Evolutionary conservation across 2,888 invertebrate genomes (phyloP).

Genomic region (Zonitis immaculata): DNA sequence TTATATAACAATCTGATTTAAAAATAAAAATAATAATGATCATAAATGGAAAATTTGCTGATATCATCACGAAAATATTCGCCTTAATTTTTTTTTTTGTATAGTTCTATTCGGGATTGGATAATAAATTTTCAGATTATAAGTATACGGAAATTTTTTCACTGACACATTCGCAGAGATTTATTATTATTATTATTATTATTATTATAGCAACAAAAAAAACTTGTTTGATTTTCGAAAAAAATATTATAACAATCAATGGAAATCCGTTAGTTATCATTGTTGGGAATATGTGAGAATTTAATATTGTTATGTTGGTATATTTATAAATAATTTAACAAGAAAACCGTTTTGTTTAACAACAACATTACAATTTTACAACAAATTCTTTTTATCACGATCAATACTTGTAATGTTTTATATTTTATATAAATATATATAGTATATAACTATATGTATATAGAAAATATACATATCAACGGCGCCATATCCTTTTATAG

Average conservation of each 20-base stretch:
- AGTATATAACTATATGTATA: not conserved
- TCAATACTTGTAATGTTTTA: not conserved
- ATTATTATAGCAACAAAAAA: too few relatives aligned
- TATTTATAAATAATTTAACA: slow-evolving; percentile 3
- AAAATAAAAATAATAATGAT: too few relatives aligned
- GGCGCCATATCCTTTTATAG: not conserved
- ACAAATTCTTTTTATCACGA: slow-evolving; percentile 1
- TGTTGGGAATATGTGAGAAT: slow-evolving; percentile 3
- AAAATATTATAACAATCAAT: not conserved
- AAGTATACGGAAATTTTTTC: too few relatives aligned
- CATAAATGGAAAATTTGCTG: too few relatives aligned
- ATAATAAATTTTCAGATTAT: not conserved
- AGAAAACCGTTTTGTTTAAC: slow-evolving; percentile 5
- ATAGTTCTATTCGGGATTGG: too few relatives aligned
- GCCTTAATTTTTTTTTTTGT: not conserved
- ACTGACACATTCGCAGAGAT: too few relatives aligned
- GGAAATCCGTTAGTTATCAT: slow-evolving; percentile 2
- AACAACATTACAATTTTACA: not conserved
- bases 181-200: too few relatives aligned
- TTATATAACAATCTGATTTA: too few relatives aligned
- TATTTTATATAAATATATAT: too few relatives aligned
- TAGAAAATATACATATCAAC: not conserved
- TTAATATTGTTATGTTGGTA: not conserved
- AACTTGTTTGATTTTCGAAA: not conserved
- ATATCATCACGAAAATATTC: not conserved